These are phyloP conservation scores for Volucella inanis DNA, from an alignment of 2,888 invertebrate species.

Conservation along the genomic window DNA sequence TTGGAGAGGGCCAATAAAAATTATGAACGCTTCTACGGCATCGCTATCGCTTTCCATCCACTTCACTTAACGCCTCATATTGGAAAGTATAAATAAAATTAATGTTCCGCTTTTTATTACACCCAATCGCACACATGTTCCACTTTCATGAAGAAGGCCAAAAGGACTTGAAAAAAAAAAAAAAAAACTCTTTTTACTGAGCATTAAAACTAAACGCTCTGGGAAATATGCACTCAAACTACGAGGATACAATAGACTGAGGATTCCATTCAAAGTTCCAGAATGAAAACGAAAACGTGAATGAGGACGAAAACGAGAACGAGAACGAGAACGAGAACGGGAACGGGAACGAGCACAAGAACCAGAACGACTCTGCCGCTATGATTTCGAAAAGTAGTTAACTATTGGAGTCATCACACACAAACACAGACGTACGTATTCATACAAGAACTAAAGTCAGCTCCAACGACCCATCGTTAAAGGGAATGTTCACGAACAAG, in stretches of 20 bases:
- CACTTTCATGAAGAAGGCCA: conserved; percentile 9
- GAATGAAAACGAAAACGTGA: background rate
- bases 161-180: conserved; percentile 42
- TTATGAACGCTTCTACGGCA: conserved; percentile 56
- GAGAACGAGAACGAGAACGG: background rate
- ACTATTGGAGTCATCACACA: conserved; percentile 39
- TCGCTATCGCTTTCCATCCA: conserved; percentile 65
- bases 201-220: conserved; percentile 61
- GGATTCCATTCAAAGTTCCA: conserved; percentile 1
- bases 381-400: conserved; percentile 40
- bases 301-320: background rate
- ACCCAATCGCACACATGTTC: conserved; percentile 53
- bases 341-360: background rate
- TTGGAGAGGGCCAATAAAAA: conserved; percentile 54
- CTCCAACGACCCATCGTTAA: conserved; percentile 37
- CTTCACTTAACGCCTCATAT: conserved; percentile 71
- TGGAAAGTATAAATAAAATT: conserved; percentile 72
- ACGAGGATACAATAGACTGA: conserved; percentile 43
- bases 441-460: background rate
- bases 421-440: background rate
- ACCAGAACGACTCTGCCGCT: conserved; percentile 9
- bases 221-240: conserved; percentile 60
- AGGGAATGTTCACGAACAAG: conserved; percentile 35
- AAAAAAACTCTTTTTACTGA: conserved; percentile 27
- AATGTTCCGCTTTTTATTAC: conserved; percentile 69